Evolutionary conservation across 2,888 invertebrate genomes (phyloP).

Genomic region (Cryptophagus acutangulus): DNA sequence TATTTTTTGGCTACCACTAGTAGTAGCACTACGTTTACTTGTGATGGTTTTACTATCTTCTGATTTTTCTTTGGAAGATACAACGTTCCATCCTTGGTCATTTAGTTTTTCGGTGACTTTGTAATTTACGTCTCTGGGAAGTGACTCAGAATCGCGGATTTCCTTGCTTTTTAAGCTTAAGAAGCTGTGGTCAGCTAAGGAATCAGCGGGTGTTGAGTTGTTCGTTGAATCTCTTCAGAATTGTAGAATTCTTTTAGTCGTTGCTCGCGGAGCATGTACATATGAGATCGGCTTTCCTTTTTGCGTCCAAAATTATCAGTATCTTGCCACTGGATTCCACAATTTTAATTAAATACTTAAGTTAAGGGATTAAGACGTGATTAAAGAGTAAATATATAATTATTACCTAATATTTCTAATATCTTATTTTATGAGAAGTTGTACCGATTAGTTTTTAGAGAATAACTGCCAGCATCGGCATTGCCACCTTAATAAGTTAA

Average conservation of each 20-base stretch:
- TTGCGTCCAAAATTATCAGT: conserved; percentile 81
- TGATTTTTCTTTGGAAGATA: conserved; percentile 57
- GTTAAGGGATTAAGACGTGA: too few species aligned
- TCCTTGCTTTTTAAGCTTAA: conserved; percentile 74
- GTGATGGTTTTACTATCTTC: conserved; percentile 62
- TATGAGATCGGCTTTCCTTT: conserved; percentile 80
- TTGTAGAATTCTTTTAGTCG: conserved; percentile 70
- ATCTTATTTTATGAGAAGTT: too few species aligned
- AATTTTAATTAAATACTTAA: not conserved
- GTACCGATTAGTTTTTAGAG: too few species aligned
- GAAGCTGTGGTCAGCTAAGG: conserved; percentile 71
- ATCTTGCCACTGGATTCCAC: conserved; percentile 69
- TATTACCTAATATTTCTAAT: too few species aligned
- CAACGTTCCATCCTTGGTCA: conserved; percentile 60
- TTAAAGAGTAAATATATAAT: too few species aligned
- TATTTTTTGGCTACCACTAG: conserved; percentile 53
- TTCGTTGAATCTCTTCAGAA: conserved; percentile 32
- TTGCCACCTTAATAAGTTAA: conserved; percentile 49
- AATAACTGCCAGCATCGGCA: too few species aligned
- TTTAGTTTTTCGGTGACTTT: conserved; percentile 44
- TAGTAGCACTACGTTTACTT: conserved; percentile 58
- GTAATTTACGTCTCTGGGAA: conserved; percentile 56
- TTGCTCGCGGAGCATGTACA: conserved; percentile 78
- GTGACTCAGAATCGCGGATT: conserved; percentile 72
- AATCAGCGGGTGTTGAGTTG: conserved; percentile 72